Evolutionary conservation across 2,888 invertebrate genomes (phyloP).

Genomic region (Hemithea aestivaria): DNA sequence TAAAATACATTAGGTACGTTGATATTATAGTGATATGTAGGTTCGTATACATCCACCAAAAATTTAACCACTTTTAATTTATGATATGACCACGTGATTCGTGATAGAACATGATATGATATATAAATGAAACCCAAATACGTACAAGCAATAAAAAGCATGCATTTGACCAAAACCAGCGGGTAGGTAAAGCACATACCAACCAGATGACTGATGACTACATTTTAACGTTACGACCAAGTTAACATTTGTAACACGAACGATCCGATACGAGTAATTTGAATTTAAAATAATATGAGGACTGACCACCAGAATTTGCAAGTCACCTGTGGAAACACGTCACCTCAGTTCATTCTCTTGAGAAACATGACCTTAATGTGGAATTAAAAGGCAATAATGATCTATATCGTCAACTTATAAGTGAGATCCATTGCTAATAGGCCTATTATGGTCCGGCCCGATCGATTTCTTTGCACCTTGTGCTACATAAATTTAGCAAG

Average conservation of each 20-base stretch:
- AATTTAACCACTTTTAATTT: no score
- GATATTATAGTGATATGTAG: no score
- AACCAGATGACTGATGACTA: constrained; percentile 22
- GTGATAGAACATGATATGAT: constrained; percentile 11
- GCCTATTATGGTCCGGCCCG: constrained; percentile 10
- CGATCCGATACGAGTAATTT: constrained; percentile 30
- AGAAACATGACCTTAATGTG: constrained; percentile 39
- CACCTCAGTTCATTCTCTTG: constrained; percentile 34
- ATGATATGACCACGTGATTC: constrained; percentile 4
- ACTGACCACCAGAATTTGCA: constrained; percentile 27
- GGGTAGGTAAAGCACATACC: constrained; percentile 18
- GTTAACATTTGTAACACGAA: constrained; percentile 37
- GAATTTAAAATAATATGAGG: constrained; percentile 35
- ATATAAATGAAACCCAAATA: constrained; percentile 17
- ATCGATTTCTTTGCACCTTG: constrained; percentile 18
- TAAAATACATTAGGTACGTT: no score
- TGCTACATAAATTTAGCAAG: constrained; percentile 29
- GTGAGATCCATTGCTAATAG: constrained; percentile 8
- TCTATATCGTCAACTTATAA: constrained; percentile 28
- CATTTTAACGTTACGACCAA: constrained; percentile 29
- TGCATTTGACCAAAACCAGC: constrained; percentile 22
- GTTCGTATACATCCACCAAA: no score
- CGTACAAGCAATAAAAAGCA: constrained; percentile 9
- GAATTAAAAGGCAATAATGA: constrained; percentile 33
- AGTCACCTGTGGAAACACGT: constrained; percentile 36